A percentile compares a stretch with the other conserved stretches of the same genome.
Evolutionary conservation across 2,888 invertebrate genomes (phyloP).

Genomic region (Melikaiella ostensackeni): DNA sequence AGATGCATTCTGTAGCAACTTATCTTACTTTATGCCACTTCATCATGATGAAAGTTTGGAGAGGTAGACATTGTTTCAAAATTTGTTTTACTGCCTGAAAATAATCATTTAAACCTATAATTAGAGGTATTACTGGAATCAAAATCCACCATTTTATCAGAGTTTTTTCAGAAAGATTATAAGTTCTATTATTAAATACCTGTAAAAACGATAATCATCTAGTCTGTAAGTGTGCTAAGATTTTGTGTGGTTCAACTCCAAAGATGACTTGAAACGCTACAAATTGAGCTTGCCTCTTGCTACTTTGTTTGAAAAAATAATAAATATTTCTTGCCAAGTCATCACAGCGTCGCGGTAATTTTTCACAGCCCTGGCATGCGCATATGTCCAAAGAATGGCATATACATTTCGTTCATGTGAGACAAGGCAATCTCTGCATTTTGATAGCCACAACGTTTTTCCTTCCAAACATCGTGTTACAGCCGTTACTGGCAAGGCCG

Average conservation of each 20-base stretch:
- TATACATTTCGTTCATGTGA: slow-evolving; percentile 48
- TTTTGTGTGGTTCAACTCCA: slow-evolving; percentile 60
- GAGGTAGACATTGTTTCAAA: slow-evolving; percentile 46
- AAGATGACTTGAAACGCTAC: slow-evolving; percentile 59
- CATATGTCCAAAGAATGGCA: slow-evolving; percentile 66
- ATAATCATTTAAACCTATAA: slow-evolving; percentile 9
- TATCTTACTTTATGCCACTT: slow-evolving; percentile 42
- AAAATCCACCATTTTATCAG: neutral
- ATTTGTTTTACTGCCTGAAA: slow-evolving; percentile 49
- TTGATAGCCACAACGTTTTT: slow-evolving; percentile 45
- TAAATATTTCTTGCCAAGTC: slow-evolving; percentile 61
- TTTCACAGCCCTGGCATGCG: slow-evolving; percentile 62
- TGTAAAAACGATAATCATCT: slow-evolving; percentile 63
- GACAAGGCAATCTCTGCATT: slow-evolving; percentile 40
- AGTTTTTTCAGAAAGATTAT: neutral
- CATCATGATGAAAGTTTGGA: no score
- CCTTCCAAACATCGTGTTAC: slow-evolving; percentile 48
- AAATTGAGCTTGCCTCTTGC: slow-evolving; percentile 52
- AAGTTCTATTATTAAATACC: neutral
- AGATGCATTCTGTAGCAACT: slow-evolving; percentile 44
- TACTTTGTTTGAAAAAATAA: slow-evolving; percentile 52
- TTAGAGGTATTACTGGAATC: neutral
- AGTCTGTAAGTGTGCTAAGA: slow-evolving; percentile 60
- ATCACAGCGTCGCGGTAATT: slow-evolving; percentile 59
- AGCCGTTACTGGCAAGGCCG: slow-evolving; percentile 49